Percentiles rank a stretch among this genome's conserved stretches.
These are phyloP conservation scores for Ciona savignyi DNA, from an alignment of 23 tunicate species.

Conservation along the genomic window DNA sequence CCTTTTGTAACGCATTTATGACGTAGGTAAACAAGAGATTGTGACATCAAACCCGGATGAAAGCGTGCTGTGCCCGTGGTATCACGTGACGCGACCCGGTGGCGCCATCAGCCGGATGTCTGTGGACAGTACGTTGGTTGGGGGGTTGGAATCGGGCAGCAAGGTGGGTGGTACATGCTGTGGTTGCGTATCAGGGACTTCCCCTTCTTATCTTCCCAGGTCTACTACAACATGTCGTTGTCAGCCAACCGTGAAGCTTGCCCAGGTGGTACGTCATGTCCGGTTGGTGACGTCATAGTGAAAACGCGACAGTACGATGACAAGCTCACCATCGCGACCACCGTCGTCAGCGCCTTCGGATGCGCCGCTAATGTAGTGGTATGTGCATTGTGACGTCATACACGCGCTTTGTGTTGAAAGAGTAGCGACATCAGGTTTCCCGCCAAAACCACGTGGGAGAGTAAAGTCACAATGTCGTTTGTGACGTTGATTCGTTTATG, in stretches of 20 bases:
- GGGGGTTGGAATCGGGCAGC: constrained; percentile 47
- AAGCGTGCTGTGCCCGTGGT: constrained; percentile 55
- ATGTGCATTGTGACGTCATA: no score
- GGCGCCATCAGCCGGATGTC: constrained; percentile 5
- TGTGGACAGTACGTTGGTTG: constrained; percentile 18
- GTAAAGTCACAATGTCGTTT: no score
- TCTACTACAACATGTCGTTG: constrained; percentile 53
- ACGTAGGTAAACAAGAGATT: constrained; percentile 82
- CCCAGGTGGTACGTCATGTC: constrained; percentile 19
- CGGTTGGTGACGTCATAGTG: constrained; percentile 57
- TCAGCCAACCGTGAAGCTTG: constrained; percentile 65
- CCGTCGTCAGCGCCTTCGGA: constrained; percentile 66
- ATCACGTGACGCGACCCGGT: constrained; percentile 15
- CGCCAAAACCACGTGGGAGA: no score
- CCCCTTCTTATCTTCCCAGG: constrained; percentile 44
- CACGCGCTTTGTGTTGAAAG: no score
- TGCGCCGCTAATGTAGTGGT: constrained; percentile 52
- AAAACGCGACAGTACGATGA: constrained; percentile 84
- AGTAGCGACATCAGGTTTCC: no score
- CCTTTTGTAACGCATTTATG: no score
- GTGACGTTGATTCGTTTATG: no score
- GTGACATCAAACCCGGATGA: constrained; percentile 62
- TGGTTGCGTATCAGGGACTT: no score
- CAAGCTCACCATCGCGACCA: constrained; percentile 41
- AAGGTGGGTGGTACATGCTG: constrained; percentile 6